These are phyloP conservation scores for Trichogramma pretiosum DNA, from an alignment of 1,140 invertebrate genomes.

Conservation along the genomic window DNA sequence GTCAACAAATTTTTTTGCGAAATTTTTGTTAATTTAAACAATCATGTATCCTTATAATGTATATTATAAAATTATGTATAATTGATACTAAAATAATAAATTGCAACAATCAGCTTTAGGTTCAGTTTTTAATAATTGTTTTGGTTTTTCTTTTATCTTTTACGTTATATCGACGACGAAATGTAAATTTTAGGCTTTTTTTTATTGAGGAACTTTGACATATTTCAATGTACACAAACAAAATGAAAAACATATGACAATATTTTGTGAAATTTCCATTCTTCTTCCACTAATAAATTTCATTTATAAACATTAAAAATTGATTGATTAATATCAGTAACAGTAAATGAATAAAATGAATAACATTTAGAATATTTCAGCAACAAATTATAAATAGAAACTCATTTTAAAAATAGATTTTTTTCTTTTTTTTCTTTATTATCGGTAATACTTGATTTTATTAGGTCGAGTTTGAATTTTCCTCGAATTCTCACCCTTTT, in stretches of 20 bases:
- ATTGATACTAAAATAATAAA: not conserved
- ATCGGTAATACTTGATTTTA: too few relatives aligned
- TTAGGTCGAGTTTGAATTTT: too few relatives aligned
- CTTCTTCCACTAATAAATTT: not conserved
- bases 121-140: too few relatives aligned
- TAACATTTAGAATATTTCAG: not conserved
- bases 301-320: too few relatives aligned
- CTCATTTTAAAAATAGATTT: too few relatives aligned
- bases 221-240: conserved; percentile 15
- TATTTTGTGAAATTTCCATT: conserved; percentile 8
- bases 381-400: not conserved
- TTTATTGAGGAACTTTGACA: conserved; percentile 17
- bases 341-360: conserved; percentile 25
- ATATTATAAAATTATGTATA: conserved; percentile 1
- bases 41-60: conserved; percentile 1
- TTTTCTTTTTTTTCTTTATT: too few relatives aligned
- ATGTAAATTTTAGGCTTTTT: conserved; percentile 15
- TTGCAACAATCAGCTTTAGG: too few relatives aligned
- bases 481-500: too few relatives aligned
- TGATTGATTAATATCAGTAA: too few relatives aligned
- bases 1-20: not conserved
- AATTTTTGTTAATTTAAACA: conserved; percentile 1
- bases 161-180: conserved; percentile 13
- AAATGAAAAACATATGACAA: conserved; percentile 16
- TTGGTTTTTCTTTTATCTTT: conserved; percentile 7